Conservation (phyloP, 2,888 invertebrate genomes). For the Eumacrocentrus americanus region DNA sequence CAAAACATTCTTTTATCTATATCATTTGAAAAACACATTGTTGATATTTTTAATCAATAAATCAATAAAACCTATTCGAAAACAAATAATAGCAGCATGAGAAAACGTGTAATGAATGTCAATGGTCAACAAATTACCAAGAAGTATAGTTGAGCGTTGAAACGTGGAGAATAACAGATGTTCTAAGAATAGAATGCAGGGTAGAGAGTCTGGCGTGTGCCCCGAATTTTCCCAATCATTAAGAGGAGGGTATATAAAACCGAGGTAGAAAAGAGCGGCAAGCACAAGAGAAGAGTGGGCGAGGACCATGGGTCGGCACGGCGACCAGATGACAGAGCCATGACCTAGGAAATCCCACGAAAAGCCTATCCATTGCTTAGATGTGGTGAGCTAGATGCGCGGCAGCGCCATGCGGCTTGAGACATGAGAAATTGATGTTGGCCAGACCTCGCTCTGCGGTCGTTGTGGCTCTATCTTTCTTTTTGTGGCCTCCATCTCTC, state of each 20-base stretch:
- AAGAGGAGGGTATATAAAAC: not conserved
- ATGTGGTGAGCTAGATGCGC: conserved; percentile 9
- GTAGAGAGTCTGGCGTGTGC: conserved; percentile 21
- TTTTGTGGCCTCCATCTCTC: conserved; percentile 9
- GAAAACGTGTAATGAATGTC: not conserved
- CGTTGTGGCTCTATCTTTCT: conserved; percentile 22
- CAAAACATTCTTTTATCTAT: not conserved
- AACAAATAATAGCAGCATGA: not conserved
- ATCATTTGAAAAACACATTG: not conserved
- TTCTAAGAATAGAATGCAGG: not conserved
- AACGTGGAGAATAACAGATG: conserved; percentile 12
- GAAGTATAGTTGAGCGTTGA: not conserved
- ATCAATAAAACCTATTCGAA: not conserved
- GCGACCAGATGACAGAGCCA: conserved; percentile 51
- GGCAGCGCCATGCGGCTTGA: conserved; percentile 25
- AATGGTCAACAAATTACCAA: conserved; percentile 3
- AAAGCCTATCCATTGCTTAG: conserved; percentile 18
- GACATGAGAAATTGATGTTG: conserved; percentile 34
- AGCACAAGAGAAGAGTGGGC: conserved; percentile 21
- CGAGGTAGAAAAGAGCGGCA: conserved; percentile 28
- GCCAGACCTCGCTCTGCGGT: conserved; percentile 27
- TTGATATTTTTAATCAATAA: not conserved
- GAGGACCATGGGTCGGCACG: conserved; percentile 34
- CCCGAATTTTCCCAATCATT: conserved; percentile 12
- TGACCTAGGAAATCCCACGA: conserved; percentile 50